Evolutionary conservation across 2,113 vertebrate genomes (phyloP).

Genomic region (Psilopogon haemacephalus): DNA sequence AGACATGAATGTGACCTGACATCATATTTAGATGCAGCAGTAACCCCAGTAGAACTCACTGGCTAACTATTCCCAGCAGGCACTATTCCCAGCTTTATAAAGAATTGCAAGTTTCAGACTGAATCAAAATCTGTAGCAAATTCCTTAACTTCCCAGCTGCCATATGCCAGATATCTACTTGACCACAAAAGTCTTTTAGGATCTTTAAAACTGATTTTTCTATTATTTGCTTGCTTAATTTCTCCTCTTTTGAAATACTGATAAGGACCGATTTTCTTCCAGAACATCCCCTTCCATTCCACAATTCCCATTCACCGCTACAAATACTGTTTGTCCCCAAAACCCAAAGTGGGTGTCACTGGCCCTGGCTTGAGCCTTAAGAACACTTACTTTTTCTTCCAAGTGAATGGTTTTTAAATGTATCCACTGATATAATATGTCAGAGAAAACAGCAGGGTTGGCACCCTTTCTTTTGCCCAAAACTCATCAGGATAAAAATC

Average conservation of each 20-base stretch:
- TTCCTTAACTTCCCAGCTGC: not conserved
- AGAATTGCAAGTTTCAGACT: not conserved
- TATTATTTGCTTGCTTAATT: not conserved
- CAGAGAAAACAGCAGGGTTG: not conserved
- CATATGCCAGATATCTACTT: not conserved
- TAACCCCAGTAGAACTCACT: not conserved
- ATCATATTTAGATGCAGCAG: not conserved
- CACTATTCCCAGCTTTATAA: not conserved
- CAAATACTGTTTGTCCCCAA: not conserved
- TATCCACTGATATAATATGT: not conserved
- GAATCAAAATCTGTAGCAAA: not conserved
- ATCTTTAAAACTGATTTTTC: not conserved
- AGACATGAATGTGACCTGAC: not conserved
- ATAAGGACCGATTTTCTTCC: not conserved
- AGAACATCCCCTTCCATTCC: not conserved
- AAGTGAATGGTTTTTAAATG: not conserved
- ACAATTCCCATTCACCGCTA: not conserved
- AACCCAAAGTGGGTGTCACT: not conserved
- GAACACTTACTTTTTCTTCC: not conserved
- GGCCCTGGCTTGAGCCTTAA: not conserved
- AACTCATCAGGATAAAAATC: not conserved
- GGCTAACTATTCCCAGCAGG: not conserved
- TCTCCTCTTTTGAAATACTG: not conserved
- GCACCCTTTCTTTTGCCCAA: not conserved
- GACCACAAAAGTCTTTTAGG: not conserved